Evolutionary conservation across 2,113 vertebrate genomes (phyloP), one percentile per base, ranked within the genome.

Genomic region (Salvelinus namaycush): DNA sequence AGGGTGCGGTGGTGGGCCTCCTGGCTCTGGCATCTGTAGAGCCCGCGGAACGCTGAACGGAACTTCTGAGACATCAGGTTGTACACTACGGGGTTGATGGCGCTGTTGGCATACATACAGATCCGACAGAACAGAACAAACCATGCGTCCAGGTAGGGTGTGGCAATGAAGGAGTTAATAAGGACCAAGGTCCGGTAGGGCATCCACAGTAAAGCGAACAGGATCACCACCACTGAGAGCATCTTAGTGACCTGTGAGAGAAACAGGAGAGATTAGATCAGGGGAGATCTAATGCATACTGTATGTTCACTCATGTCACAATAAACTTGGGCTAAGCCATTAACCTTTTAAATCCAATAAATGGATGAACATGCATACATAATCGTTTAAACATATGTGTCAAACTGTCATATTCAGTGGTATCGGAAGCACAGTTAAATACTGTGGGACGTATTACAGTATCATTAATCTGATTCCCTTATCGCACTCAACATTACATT

Each of bases 11-110:
- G 84, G 11, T 86, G 86, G 1, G 34, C 77, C 0, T 87, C 88
- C 8, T 70, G 81, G 0, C 49, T 69, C 34, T 86, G 68, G 34
- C 94, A 94, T 1, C 84, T 85, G 88, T 94, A 96, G 34, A 95
- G 90, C 3, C 64, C 81, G 0, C 87, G 84, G 70, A 95, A 95
- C 2, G 94, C 95, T 0, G 78, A 89, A 71, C 89, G 91, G 76
- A 95, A 95, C 88, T 94, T 95, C 90, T 91, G 93, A 5, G 94
- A 96, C 94, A 93, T 94, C 70, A 92, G 91, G 73, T 94, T 95
- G 87, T 95, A 95, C 70, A 95, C 84, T 5, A 95, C 80, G 0
- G 95, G 95, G 89, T 94, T 94, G 84, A 95, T 91, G 24, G 94
- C 92, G 0, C 94, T 95, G 92, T 94, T 94, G 83, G 94, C 87